phyloP scores from a whole-genome alignment of 2,113 vertebrate genomes.

The Halcyon senegalensis region DNA sequence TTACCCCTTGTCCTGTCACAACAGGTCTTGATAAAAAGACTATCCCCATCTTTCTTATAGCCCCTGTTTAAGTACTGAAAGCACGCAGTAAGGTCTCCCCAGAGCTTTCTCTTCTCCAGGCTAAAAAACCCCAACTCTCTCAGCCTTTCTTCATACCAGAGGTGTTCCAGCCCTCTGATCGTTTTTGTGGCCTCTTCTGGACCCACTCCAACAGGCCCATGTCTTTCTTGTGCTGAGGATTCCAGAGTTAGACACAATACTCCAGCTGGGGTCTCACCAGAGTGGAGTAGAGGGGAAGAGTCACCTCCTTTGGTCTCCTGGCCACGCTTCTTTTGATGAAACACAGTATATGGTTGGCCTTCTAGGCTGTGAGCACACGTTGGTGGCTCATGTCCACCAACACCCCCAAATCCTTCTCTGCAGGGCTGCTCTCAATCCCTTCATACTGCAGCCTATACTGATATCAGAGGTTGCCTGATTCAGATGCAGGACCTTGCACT shows the following conservation, averaged over 20 bases:
- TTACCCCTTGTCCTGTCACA: neutral
- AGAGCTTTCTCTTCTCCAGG: neutral
- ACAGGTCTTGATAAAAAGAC: neutral
- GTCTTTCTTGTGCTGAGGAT: neutral
- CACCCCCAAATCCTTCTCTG: neutral
- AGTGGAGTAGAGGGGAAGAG: neutral
- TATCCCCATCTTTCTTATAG: neutral
- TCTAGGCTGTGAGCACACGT: neutral
- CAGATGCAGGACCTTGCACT: neutral
- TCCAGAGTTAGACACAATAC: neutral
- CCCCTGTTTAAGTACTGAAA: neutral
- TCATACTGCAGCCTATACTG: neutral
- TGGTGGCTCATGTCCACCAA: neutral
- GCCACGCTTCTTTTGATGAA: neutral
- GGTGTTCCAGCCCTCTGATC: neutral
- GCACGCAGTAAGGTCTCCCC: neutral
- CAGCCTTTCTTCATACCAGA: neutral
- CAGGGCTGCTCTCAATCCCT: neutral
- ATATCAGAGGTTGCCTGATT: neutral
- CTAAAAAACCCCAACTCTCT: neutral
- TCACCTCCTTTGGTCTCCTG: neutral
- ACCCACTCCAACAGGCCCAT: neutral
- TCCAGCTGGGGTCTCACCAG: neutral
- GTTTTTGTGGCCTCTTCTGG: neutral
- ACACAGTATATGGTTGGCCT: neutral